Evolutionary conservation across 2,797 vertebrate genomes (phyloP), one percentile per base, ranked within the genome.

Genomic region (Anisognathus igniventris): DNA sequence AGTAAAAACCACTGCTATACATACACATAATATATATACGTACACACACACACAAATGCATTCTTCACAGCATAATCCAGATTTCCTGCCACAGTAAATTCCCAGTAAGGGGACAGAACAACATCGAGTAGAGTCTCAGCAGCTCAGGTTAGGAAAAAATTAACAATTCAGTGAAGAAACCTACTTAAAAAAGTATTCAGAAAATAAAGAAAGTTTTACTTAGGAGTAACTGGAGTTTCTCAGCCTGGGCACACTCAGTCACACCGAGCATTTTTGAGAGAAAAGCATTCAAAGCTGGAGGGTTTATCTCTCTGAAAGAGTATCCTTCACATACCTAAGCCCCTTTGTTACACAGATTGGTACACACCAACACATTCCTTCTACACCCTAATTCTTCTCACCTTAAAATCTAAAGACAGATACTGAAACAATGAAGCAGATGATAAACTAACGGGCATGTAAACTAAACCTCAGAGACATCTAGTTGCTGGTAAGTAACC

Each of bases 1-100:
- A 77, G 65, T 48, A 84, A 83, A 66, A 90, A 42, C 19, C 58
- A 82, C 6, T 47, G 4, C 3, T 22, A 42, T 35, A 65, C 12
- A 47, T 18, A 33, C 1, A 50, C 9, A 27, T 17, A 50, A 53
- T 9, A 54, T 37, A 37, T 10, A 44, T 5, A 51, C 0, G 28
- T 0, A 57, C 3, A 48, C 1, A 76, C 1, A 84, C 2, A 48
- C 1, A 79, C 0, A 86, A 6, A 75, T 14, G 8, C 25, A 14
- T 30, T 68, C 33, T 90, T 81, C 33, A 78, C 30, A 56, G 33
- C 19, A 35, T 61, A 80, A 86, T 31, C 16, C 21, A 9, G 14
- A 62, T 58, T 62, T 92, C 19, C 39, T 83, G 35, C 4, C 6
- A 10, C 31, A 75, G 47, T 22, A 62, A 62, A 66, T 44, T 86